These are phyloP conservation scores for Exocentrus adspersus DNA, from an alignment of 2,888 invertebrate genomes.

Conservation along the genomic window DNA sequence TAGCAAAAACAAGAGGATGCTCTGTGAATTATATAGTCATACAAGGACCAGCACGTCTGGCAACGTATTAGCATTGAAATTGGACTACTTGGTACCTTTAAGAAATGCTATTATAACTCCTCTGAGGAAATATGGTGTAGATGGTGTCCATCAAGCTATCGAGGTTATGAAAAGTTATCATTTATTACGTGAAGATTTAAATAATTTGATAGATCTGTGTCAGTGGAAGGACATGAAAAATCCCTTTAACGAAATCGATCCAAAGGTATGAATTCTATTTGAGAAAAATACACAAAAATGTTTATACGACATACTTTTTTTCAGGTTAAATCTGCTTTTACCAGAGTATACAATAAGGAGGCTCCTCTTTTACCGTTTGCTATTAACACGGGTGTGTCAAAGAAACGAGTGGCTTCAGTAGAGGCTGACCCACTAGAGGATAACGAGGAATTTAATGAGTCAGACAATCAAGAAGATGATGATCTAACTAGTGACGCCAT, in stretches of 20 bases:
- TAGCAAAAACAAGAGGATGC: constrained; percentile 82
- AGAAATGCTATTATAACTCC: constrained; percentile 81
- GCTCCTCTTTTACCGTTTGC: constrained; percentile 83
- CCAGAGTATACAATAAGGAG: constrained; percentile 91
- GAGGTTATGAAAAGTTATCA: constrained; percentile 84
- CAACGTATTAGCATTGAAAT: constrained; percentile 81
- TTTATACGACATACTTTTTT: constrained; percentile 15
- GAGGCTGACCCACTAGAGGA: constrained; percentile 61
- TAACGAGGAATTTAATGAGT: constrained; percentile 61
- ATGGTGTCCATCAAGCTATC: constrained; percentile 79
- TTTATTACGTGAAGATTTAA: constrained; percentile 90
- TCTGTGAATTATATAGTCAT: constrained; percentile 88
- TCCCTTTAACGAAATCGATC: constrained; percentile 79
- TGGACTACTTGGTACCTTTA: constrained; percentile 89
- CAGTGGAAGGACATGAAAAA: constrained; percentile 85
- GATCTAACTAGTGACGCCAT: constrained; percentile 79
- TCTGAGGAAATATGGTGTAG: constrained; percentile 73
- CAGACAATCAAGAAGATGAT: constrained; percentile 59
- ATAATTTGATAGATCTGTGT: constrained; percentile 86
- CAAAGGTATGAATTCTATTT: constrained; percentile 66
- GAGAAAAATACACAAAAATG: background rate
- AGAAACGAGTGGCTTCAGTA: constrained; percentile 66
- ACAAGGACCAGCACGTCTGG: constrained; percentile 84
- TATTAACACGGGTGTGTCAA: constrained; percentile 68
- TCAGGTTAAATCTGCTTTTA: constrained; percentile 93